Evolutionary conservation across 2,797 vertebrate genomes (phyloP), one percentile per base, ranked within the genome.

Genomic region (Pelodytes ibericus): DNA sequence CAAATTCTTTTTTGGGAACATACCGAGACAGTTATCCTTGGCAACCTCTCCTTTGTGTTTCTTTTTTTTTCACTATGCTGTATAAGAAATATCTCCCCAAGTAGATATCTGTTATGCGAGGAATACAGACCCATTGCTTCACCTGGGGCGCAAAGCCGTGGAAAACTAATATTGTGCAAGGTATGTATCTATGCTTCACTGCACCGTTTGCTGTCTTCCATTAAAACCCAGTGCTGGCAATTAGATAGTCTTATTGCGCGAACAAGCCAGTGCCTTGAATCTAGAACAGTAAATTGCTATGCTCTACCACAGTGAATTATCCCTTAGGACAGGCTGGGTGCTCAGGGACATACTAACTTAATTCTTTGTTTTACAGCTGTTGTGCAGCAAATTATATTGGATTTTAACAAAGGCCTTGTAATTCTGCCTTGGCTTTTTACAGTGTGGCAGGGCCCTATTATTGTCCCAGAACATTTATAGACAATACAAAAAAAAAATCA

Each of bases 351-450:
- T 75, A 60, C 22, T 81, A 83, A 80, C 77, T 87, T 81, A 84
- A 84, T 85, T 88, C 81, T 82, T 76, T 84, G 47, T 71, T 85
- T 84, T 85, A 81, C 79, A 83, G 76, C 75, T 83, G 59, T 26
- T 75, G 11, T 36, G 36, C 26, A 80, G 71, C 8, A 75, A 72
- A 61, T 9, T 0, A 41, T 73, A 20, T 15, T 63, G 2, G 9
- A 18, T 83, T 86, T 80, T 67, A 44, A 20, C 58, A 51, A 24
- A 80, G 30, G 33, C 65, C 11, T 68, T 49, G 57, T 39, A 16
- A 58, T 64, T 83, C 71, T 4, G 30, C 59, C 80, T 71, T 67
- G 57, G 47, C 81, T 31, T 53, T 65, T 61, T 49, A 15, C 33
- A 29, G 8, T 27, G 30, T 9, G 18, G 6, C 25, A 62, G 79